A percentile compares a stretch with the other conserved stretches of the same genome.
These are phyloP conservation scores for Pica pica DNA, from an alignment of 2,113 vertebrate genomes.

Conservation along the genomic window DNA sequence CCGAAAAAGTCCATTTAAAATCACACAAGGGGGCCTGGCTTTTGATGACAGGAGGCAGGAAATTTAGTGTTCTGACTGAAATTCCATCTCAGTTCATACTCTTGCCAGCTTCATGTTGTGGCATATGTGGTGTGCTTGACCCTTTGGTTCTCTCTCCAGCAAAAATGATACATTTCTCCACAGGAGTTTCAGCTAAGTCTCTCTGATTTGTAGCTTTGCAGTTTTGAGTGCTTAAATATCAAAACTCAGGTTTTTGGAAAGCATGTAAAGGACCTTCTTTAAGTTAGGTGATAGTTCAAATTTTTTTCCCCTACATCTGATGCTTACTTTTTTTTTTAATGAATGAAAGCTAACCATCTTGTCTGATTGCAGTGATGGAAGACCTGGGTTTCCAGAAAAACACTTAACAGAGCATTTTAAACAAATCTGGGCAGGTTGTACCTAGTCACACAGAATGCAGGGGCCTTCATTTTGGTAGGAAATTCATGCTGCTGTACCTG, in stretches of 20 bases:
- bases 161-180: not conserved
- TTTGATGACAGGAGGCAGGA: slow-evolving; percentile 21
- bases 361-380: not conserved
- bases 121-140: not conserved
- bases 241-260: not conserved
- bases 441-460: not conserved
- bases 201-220: not conserved
- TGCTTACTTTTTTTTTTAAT: not conserved
- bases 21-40: slow-evolving; percentile 7
- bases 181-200: not conserved
- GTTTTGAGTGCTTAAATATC: not conserved
- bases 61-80: slow-evolving; percentile 36
- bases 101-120: not conserved
- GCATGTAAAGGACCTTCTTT: not conserved
- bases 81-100: slow-evolving; percentile 18
- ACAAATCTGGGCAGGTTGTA: not conserved
- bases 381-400: not conserved
- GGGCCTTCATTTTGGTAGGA: not conserved
- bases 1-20: slow-evolving; percentile 33
- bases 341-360: not conserved
- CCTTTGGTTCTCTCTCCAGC: not conserved
- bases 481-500: not conserved
- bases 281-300: not conserved
- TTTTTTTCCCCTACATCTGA: not conserved
- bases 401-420: not conserved